Evolutionary conservation across 2,888 invertebrate species (phyloP).

Genomic region (Amiota communis): DNA sequence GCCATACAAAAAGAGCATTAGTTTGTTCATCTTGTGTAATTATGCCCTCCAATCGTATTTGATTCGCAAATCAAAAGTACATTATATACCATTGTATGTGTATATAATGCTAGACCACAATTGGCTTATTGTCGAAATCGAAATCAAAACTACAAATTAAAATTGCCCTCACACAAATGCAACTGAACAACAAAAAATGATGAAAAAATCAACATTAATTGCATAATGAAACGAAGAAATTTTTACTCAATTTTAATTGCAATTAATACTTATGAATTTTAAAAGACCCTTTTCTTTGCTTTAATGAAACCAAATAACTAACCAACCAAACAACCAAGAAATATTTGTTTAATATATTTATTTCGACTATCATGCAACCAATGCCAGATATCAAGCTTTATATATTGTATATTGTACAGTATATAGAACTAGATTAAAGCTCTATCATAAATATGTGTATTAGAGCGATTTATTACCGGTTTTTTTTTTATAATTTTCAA

Average conservation of each 20-base stretch:
- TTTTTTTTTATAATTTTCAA: not conserved
- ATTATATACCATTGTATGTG: slow-evolving; percentile 34
- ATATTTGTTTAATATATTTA: not conserved
- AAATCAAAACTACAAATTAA: slow-evolving; percentile 5
- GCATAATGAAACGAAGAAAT: slow-evolving; percentile 1
- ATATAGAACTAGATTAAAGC: too few species aligned
- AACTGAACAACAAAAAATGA: not conserved
- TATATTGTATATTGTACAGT: too few species aligned
- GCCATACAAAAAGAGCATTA: too few species aligned
- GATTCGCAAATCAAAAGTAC: slow-evolving; percentile 56
- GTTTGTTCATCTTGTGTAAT: slow-evolving; percentile 45
- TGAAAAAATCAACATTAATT: not conserved
- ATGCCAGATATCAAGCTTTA: too few species aligned
- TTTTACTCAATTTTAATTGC: not conserved
- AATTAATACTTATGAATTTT: not conserved
- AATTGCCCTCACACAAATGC: not conserved
- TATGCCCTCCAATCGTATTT: slow-evolving; percentile 37
- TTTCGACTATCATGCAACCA: not conserved
- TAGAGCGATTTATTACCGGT: not conserved
- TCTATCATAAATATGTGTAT: not conserved
- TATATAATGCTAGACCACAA: too few species aligned
- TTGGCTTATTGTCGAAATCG: slow-evolving; percentile 4
- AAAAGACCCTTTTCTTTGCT: not conserved
- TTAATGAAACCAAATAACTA: not conserved
- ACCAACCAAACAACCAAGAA: not conserved